These are phyloP conservation scores for Zygogramma bicolorata DNA, from an alignment of 2,888 invertebrate genomes.

Conservation along the genomic window DNA sequence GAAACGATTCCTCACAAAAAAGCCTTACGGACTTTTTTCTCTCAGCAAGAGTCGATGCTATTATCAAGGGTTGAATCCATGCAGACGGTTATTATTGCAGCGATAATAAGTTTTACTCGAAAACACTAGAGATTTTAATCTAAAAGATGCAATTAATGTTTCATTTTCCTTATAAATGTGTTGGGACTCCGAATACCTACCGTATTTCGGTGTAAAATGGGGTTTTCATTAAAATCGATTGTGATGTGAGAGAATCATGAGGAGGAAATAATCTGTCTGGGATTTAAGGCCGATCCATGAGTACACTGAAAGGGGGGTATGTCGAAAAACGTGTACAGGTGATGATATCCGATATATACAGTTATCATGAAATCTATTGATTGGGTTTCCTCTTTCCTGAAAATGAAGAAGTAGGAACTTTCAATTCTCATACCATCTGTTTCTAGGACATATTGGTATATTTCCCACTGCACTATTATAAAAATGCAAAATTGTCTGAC, in stretches of 20 bases:
- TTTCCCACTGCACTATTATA: no score
- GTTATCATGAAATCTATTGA: no score
- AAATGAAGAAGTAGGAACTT: no score
- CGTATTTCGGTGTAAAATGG: constrained; percentile 23
- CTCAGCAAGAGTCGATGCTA: constrained; percentile 44
- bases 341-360: no score
- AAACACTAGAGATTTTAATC: constrained; percentile 52
- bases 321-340: no score
- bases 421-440: no score
- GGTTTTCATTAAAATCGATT: constrained; percentile 27
- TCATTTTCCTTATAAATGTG: constrained; percentile 49
- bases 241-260: not conserved
- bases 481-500: no score
- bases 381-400: no score
- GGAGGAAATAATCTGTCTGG: not conserved
- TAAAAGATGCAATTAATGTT: constrained; percentile 53
- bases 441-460: no score
- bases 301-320: not conserved
- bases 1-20: constrained; percentile 29
- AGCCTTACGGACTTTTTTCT: constrained; percentile 31
- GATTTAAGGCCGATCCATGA: not conserved
- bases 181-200: constrained; percentile 28
- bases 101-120: constrained; percentile 49
- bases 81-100: constrained; percentile 48
- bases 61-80: constrained; percentile 49